A percentile compares a stretch with the other conserved stretches of the same genome.
phyloP scores from a whole-genome alignment of 2,888 invertebrate genomes.

The Eilema griseolum region DNA sequence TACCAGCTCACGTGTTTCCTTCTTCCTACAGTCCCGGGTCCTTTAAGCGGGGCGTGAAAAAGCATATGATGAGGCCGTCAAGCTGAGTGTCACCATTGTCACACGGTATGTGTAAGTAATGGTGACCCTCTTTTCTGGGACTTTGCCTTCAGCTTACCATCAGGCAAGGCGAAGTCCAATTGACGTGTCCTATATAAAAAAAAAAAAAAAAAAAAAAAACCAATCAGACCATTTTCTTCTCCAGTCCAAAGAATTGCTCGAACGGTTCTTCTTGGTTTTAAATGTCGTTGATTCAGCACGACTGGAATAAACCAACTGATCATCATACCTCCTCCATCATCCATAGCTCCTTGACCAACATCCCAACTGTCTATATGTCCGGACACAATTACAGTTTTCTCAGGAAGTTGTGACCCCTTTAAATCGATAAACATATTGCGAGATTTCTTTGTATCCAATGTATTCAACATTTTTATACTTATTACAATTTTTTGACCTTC shows the following conservation, averaged over 20 bases:
- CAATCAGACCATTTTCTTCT: slow-evolving; percentile 91
- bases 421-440: slow-evolving; percentile 91
- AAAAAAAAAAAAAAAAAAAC: too few relatives aligned
- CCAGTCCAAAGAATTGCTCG: slow-evolving; percentile 93
- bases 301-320: slow-evolving; percentile 92
- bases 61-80: too few relatives aligned
- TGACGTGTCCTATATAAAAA: too few relatives aligned
- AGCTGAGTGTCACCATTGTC: too few relatives aligned
- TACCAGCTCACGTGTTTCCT: too few relatives aligned
- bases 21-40: too few relatives aligned
- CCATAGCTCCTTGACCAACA: slow-evolving; percentile 96
- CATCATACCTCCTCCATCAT: slow-evolving; percentile 94
- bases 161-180: too few relatives aligned
- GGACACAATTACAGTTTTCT: slow-evolving; percentile 90
- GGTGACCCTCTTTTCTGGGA: too few relatives aligned
- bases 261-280: slow-evolving; percentile 91
- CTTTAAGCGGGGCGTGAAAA: too few relatives aligned
- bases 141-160: too few relatives aligned
- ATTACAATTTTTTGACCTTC: slow-evolving; percentile 76
- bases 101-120: too few relatives aligned
- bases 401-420: slow-evolving; percentile 77
- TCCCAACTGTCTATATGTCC: slow-evolving; percentile 97
- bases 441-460: slow-evolving; percentile 85
- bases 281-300: slow-evolving; percentile 88
- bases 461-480: slow-evolving; percentile 89